These are phyloP conservation scores for Takifugu bimaculatus DNA, from an alignment of 2,113 vertebrate species.

Conservation along the genomic window DNA sequence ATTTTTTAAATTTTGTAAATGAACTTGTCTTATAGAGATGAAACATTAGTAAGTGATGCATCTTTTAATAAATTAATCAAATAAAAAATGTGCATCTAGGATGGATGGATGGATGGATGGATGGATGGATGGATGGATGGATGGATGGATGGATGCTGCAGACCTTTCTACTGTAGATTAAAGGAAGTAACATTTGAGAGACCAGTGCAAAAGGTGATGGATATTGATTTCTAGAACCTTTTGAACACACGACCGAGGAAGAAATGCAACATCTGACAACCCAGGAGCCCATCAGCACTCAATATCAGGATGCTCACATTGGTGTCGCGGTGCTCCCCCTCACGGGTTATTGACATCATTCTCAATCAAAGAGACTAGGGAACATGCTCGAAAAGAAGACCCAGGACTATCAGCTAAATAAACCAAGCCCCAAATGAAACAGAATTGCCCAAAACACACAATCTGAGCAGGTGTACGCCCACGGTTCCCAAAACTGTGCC, in stretches of 20 bases:
- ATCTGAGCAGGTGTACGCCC: too few relatives aligned
- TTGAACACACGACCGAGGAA: conserved; percentile 12
- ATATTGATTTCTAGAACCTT: conserved; percentile 15
- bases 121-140: too few relatives aligned
- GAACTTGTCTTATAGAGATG: too few relatives aligned
- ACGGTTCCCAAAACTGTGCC: too few relatives aligned
- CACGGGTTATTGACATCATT: conserved; percentile 6
- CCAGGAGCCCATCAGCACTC: not conserved
- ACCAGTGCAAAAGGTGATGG: conserved; percentile 6
- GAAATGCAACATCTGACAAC: conserved; percentile 17
- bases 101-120: too few relatives aligned
- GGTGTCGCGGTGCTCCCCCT: not conserved
- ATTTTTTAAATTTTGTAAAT: too few relatives aligned
- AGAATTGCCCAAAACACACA: too few relatives aligned
- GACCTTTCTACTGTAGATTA: conserved; percentile 19
- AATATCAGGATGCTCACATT: conserved; percentile 1
- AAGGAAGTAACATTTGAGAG: conserved; percentile 32
- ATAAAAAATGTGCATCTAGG: too few relatives aligned
- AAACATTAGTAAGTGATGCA: too few relatives aligned
- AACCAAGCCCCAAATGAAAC: not conserved
- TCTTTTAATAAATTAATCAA: too few relatives aligned
- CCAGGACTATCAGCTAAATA: not conserved
- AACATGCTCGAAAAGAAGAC: not conserved
- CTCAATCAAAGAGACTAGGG: conserved; percentile 3
- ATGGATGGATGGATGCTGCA: too few relatives aligned